Conservation (phyloP, 2,888 invertebrate genomes). For the Phaedon cochleariae region DNA sequence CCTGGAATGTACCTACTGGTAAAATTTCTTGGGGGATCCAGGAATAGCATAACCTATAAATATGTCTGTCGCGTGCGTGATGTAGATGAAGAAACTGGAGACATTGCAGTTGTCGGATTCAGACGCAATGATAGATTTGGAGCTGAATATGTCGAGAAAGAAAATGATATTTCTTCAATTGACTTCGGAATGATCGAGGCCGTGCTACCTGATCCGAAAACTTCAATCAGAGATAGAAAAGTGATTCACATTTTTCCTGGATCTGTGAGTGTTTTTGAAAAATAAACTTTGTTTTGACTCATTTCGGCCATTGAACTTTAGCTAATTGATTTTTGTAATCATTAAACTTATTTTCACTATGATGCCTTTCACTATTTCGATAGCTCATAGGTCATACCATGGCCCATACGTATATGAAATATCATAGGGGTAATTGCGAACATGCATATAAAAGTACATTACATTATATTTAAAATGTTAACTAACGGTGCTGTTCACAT, state of each 20-base stretch:
- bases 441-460: background rate
- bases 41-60: constrained; percentile 2
- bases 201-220: constrained; percentile 9
- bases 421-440: constrained; percentile 8
- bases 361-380: no score
- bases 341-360: background rate
- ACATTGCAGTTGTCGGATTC: constrained; percentile 6
- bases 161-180: constrained; percentile 9
- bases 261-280: constrained; percentile 13
- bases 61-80: no score
- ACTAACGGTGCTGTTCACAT: constrained; percentile 5
- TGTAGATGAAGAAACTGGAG: no score
- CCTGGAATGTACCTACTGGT: constrained; percentile 6
- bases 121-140: constrained; percentile 5
- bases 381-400: background rate
- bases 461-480: background rate
- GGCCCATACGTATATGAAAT: background rate
- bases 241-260: constrained; percentile 5
- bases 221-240: background rate
- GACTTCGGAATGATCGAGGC: constrained; percentile 8
- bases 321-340: constrained; percentile 6
- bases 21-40: constrained; percentile 8
- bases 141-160: constrained; percentile 4
- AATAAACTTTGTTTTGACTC: background rate
- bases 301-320: background rate